These are phyloP conservation scores for Popillia japonica DNA, from an alignment of 1,140 invertebrate species.

Conservation along the genomic window DNA sequence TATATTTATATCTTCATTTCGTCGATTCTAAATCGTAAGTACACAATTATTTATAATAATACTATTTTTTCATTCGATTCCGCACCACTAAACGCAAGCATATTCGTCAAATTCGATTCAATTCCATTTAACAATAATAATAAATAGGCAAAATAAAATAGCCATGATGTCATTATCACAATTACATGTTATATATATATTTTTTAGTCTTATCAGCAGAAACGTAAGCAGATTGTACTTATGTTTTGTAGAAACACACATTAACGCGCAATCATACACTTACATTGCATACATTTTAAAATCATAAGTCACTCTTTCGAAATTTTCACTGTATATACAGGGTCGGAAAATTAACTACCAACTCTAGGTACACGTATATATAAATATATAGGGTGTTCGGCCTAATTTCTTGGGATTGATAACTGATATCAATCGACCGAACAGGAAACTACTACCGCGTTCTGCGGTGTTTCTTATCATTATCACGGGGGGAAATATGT, in stretches of 20 bases:
- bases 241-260: slow-evolving; percentile 1
- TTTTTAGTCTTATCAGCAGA: slow-evolving; percentile 22
- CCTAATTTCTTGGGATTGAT: too few relatives aligned
- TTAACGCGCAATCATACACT: neutral
- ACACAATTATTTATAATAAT: neutral
- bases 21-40: slow-evolving; percentile 12
- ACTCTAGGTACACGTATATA: too few relatives aligned
- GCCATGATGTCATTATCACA: slow-evolving; percentile 23
- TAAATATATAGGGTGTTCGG: too few relatives aligned
- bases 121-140: neutral
- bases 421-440: too few relatives aligned
- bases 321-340: too few relatives aligned
- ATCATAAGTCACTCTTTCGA: neutral
- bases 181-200: slow-evolving; percentile 24
- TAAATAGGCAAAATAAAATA: slow-evolving; percentile 19
- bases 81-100: neutral
- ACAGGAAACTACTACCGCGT: too few relatives aligned
- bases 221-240: neutral
- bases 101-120: neutral
- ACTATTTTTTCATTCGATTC: too few relatives aligned
- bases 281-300: neutral
- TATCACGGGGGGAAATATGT: too few relatives aligned
- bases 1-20: slow-evolving; percentile 27
- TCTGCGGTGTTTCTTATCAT: too few relatives aligned
- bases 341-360: too few relatives aligned